Evolutionary conservation across 23 tunicate genomes (phyloP).

Genomic region (Botrylloides violaceus): DNA sequence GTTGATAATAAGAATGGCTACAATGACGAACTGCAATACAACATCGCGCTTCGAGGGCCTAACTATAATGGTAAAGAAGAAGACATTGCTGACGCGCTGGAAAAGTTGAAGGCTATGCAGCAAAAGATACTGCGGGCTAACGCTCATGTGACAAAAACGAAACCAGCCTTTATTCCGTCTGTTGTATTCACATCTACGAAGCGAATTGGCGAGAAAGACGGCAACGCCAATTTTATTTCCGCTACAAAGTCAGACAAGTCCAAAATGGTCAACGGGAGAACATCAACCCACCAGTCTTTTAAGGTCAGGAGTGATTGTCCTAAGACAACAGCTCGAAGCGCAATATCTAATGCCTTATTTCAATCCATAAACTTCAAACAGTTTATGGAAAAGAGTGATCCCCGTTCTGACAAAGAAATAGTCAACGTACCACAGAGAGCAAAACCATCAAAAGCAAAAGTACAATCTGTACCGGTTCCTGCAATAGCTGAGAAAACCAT

Average conservation of each 20-base stretch:
- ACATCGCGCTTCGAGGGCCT: slow-evolving; percentile 6
- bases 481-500: background rate
- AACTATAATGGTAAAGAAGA: background rate
- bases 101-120: background rate
- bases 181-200: background rate
- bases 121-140: background rate
- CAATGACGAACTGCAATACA: slow-evolving; percentile 19
- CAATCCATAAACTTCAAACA: background rate
- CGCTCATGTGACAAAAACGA: background rate
- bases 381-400: background rate
- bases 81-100: background rate
- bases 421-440: background rate
- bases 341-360: slow-evolving; percentile 4
- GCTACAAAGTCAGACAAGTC: too few relatives aligned
- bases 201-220: too few relatives aligned
- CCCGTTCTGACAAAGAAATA: background rate
- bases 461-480: background rate
- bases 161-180: background rate
- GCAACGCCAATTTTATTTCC: background rate
- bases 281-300: background rate
- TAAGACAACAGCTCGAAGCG: slow-evolving; percentile 8
- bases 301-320: background rate
- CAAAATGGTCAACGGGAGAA: background rate
- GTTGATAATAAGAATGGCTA: slow-evolving; percentile 10
- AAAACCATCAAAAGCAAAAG: background rate